Evolutionary conservation across 2,888 invertebrate genomes (phyloP).

Genomic region (Horisme vitalbata): DNA sequence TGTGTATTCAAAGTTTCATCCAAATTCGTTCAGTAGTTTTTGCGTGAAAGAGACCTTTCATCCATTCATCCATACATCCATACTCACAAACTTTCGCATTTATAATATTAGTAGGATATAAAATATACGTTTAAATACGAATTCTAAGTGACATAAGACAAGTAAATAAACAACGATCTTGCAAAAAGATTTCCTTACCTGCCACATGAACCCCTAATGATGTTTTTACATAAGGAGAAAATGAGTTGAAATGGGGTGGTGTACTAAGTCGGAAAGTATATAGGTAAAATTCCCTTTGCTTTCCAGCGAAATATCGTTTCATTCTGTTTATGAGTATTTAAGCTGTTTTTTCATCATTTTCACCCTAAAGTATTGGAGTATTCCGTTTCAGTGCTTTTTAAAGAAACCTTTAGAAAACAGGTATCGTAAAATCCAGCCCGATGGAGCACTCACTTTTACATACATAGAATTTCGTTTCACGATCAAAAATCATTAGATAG

Average conservation of each 20-base stretch:
- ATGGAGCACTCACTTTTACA: too few species aligned
- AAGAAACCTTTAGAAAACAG: not conserved
- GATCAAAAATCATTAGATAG: too few species aligned
- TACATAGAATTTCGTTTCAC: too few species aligned
- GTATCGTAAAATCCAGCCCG: too few species aligned
- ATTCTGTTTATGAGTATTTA: conserved; percentile 17
- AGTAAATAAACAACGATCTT: not conserved
- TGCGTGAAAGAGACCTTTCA: too few species aligned
- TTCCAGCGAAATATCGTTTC: conserved; percentile 12
- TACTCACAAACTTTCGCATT: too few species aligned
- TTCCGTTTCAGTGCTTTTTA: not conserved
- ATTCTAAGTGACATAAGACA: too few species aligned
- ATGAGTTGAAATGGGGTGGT: conserved; percentile 27
- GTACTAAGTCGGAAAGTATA: conserved; percentile 28
- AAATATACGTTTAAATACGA: too few species aligned
- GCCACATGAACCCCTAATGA: conserved; percentile 29
- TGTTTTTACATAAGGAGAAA: conserved; percentile 28
- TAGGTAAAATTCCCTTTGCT: conserved; percentile 25
- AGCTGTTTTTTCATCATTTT: conserved; percentile 8
- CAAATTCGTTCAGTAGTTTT: too few species aligned
- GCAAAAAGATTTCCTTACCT: conserved; percentile 17
- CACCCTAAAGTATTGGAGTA: conserved; percentile 5
- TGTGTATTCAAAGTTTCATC: too few species aligned
- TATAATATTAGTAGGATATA: too few species aligned
- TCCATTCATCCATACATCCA: too few species aligned